Base-by-base conservation (phyloP, 1,140 invertebrate species). In the Coboldia fuscipes region DNA sequence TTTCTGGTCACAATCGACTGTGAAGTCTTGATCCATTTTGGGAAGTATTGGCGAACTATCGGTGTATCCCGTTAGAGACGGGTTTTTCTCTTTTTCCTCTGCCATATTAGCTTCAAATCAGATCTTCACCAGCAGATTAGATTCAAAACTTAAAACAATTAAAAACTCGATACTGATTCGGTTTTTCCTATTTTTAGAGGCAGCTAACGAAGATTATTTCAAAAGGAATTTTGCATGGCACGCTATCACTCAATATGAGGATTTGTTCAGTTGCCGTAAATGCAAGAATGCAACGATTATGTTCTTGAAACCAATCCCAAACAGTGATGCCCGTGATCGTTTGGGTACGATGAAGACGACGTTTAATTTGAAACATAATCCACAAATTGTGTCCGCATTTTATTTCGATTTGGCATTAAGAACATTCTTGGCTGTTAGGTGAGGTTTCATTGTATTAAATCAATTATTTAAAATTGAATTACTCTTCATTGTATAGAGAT, bases 1-100 rank as follows among this genome's bases (percentile, higher is more conserved):
- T 59, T 92, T 93, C 46, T 82, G 77, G 60, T 94, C 86, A 45
- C 89, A 92, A 38, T 78, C 78, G n/a, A n/a, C n/a, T n/a, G n/a
- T n/a, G n/a, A n/a, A n/a, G n/a, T n/a, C n/a, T n/a, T n/a, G n/a
- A n/a, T n/a, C n/a, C n/a, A n/a, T n/a, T n/a, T n/a, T n/a, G n/a
- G n/a, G n/a, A n/a, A n/a, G n/a, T n/a, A n/a, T n/a, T n/a, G n/a
- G n/a, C n/a, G n/a, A n/a, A n/a, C n/a, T n/a, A n/a, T n/a, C n/a
- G n/a, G n/a, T n/a, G n/a, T n/a, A n/a, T n/a, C n/a, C n/a, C n/a
- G n/a, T n/a, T n/a, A n/a, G n/a, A n/a, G n/a, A n/a, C n/a, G n/a
- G n/a, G n/a, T n/a, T n/a, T n/a, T n/a, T n/a, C n/a, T n/a, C n/a
- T n/a, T n/a, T n/a, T n/a, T n/a, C n/a, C n/a, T n/a, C n/a, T n/a